Percentiles rank a stretch among this genome's conserved stretches.
phyloP scores from a whole-genome alignment of 2,888 invertebrate species.

The Elegia similella region DNA sequence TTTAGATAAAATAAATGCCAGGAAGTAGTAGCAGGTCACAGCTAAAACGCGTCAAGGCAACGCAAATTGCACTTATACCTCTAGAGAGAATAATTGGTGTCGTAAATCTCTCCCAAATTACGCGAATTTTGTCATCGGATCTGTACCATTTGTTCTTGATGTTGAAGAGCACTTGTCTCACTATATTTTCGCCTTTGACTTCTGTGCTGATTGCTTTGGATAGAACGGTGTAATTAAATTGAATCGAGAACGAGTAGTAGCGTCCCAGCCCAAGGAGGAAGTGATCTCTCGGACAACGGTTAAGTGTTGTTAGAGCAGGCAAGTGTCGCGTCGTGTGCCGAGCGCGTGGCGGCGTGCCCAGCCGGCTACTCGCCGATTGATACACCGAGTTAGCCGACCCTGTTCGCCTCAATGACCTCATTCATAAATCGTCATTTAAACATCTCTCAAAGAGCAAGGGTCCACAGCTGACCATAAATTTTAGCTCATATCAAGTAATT shows the following conservation, averaged over 20 bases:
- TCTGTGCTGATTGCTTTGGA: not conserved
- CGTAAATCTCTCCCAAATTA: slow-evolving; percentile 17
- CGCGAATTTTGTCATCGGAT: slow-evolving; percentile 5
- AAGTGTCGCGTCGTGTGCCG: slow-evolving; percentile 49
- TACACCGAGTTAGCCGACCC: slow-evolving; percentile 59
- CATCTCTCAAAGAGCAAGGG: slow-evolving; percentile 62
- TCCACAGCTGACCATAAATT: slow-evolving; percentile 51
- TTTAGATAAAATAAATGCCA: slow-evolving; percentile 26
- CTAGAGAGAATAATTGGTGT: slow-evolving; percentile 7
- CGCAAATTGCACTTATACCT: slow-evolving; percentile 23
- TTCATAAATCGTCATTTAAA: slow-evolving; percentile 77
- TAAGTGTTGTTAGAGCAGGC: slow-evolving; percentile 18
- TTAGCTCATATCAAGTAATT: slow-evolving; percentile 41
- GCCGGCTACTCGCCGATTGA: slow-evolving; percentile 40
- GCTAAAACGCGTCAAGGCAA: slow-evolving; percentile 29
- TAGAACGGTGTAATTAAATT: not conserved
- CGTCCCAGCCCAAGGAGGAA: not conserved
- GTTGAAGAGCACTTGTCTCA: not conserved
- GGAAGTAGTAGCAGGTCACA: slow-evolving; percentile 28
- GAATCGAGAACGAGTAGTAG: slow-evolving; percentile 1
- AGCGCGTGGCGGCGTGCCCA: slow-evolving; percentile 48
- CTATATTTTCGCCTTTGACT: not conserved
- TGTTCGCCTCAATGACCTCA: slow-evolving; percentile 71
- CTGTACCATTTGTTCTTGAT: not conserved
- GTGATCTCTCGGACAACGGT: not conserved